Conservation (phyloP, 2,113 vertebrate genomes). For the Tinamus guttatus region DNA sequence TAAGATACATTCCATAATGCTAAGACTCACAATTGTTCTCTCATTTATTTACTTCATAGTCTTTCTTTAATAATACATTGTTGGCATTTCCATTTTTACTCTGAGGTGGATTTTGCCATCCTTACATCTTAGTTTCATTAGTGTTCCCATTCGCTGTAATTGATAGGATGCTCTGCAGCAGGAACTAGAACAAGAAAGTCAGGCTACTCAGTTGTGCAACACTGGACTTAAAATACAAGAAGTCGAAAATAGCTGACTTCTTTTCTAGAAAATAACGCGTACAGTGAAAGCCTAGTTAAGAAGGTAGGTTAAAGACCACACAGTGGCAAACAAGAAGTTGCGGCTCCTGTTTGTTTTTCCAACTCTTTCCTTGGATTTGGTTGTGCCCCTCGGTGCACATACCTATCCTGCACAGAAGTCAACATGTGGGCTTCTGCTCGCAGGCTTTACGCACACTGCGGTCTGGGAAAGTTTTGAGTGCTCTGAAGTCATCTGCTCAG, state of each 20-base stretch:
- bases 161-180: background rate
- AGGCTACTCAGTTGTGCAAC: conserved; percentile 10
- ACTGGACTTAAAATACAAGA: background rate
- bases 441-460: background rate
- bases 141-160: conserved; percentile 11
- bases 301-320: background rate
- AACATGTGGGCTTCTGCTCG: background rate
- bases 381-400: background rate
- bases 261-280: background rate
- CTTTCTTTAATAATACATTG: background rate
- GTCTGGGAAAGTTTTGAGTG: background rate
- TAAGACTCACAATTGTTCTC: background rate
- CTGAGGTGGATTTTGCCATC: conserved; percentile 1
- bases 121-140: conserved; percentile 41
- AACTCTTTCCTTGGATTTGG: background rate
- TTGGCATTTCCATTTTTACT: conserved; percentile 36
- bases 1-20: background rate
- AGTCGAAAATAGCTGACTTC: background rate
- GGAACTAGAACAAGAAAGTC: background rate
- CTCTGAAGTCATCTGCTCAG: background rate
- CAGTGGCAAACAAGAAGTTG: background rate
- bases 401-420: background rate
- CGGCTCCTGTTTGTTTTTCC: background rate
- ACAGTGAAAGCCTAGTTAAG: background rate
- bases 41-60: background rate